Evolutionary conservation across 2,113 vertebrate species (phyloP), one percentile per base, ranked within the genome.

Genomic region (Cisticola juncidis): DNA sequence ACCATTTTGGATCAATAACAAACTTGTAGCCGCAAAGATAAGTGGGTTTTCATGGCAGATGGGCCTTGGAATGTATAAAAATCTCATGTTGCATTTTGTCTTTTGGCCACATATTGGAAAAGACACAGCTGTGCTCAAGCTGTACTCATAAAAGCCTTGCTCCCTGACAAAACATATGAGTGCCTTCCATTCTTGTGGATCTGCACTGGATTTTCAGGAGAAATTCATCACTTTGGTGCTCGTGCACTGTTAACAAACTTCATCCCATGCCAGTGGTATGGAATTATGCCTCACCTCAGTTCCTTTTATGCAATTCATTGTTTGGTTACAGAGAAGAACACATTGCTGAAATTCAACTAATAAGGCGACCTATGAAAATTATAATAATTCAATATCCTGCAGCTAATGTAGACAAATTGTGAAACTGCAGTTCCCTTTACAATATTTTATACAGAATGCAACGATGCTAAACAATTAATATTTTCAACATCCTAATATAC

Each of bases 101-200:
- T 98, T 97, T 96, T 97, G 96, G 97, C 95, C 95, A 48, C 82
- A 94, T 92, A 98, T 95, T 97, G 96, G 96, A 95, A 96, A 97
- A 97, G 97, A 97, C 96, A 97, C 98, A 98, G 98, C 98, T 98
- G 98, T 98, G 97, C 95, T 98, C 98, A 98, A 98, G 98, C 98
- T 98, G 97, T 88, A 88, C 69, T 96, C 92, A 94, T 97, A 97
- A 98, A 98, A 98, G 86, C 73, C 50, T 90, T 93, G 76, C 80
- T 96, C 91, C 91, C 92, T 97, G 86, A 93, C 94, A 97, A 97
- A 92, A 95, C 12, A 3, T 82, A 51, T 45, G 56, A 88, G 85
- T 95, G 70, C 40, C 79, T 58, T 93, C 85, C 40, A 78, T 68
- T 88, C 81, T 92, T 72, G 65, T 69, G 92, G 79, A 48, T 40